Evolutionary conservation across 2,113 vertebrate genomes (phyloP), one percentile per base, ranked within the genome.

Genomic region (Atrichornis clamosus): DNA sequence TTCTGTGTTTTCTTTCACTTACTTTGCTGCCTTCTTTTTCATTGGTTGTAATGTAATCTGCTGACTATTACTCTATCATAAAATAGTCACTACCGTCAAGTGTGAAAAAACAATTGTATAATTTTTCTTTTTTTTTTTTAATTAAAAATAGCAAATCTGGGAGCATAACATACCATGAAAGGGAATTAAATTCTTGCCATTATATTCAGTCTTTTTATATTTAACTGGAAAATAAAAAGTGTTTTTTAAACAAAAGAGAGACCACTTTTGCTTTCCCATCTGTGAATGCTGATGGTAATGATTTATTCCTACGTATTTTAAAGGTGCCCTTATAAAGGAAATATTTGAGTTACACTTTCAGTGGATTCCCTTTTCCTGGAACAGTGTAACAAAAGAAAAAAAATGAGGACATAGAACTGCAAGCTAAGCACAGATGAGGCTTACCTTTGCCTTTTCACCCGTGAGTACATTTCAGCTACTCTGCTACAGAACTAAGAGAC

Each of bases 61-160:
- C 11, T 0, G 2, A 53, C 17, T 49, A 39, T 30, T 58, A 70
- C 2, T 62, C 22, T 10, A 53, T 30, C 14, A 56, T 30, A 65
- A 87, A 68, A 49, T 16, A 78, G 30, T 58, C 15, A 26, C 28
- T 74, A 44, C 78, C 74, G 21, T 3, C 16, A 56, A 39, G 6
- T 26, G 3, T 28, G 9, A 53, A 37, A 62, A 47, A 68, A 2
- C 1, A 42, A 22, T 42, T 7, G 8, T 7, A 33, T 0, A 12
- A 4, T n/a, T 42, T 33, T 76, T 23, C 8, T 28, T 35, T 44
- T 33, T 60, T 41, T 70, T 41, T 23, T 62, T 42, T 1, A 10
- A 26, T 55, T 69, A 18, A 37, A 28, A 55, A 53, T 21, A 46
- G 3, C 1, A 35, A 59, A 87, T 46, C 22, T 78, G 33, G 17